Evolutionary conservation across 2,113 vertebrate genomes (phyloP).

Genomic region (Microcebus griseorufus): DNA sequence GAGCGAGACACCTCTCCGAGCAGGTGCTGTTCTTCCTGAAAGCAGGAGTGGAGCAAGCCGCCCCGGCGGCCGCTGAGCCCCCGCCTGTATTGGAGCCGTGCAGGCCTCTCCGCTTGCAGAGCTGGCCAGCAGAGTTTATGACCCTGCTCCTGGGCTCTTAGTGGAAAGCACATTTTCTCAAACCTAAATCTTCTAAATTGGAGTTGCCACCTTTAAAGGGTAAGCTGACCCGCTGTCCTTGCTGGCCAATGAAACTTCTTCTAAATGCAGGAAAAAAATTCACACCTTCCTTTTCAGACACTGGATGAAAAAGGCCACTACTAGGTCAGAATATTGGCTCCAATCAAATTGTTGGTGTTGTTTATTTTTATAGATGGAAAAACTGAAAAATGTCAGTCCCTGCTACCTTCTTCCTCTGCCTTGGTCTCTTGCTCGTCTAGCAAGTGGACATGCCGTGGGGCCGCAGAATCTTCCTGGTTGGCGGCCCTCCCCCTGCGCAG

Average conservation of each 20-base stretch:
- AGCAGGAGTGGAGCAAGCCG: background rate
- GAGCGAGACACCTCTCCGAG: background rate
- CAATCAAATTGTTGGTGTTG: background rate
- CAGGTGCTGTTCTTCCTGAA: background rate
- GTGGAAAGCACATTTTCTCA: conserved; percentile 29
- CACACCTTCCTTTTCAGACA: conserved; percentile 47
- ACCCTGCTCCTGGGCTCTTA: background rate
- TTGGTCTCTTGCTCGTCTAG: background rate
- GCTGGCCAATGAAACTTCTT: conserved; percentile 35
- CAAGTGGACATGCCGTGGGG: background rate
- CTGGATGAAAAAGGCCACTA: background rate
- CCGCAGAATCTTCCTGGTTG: background rate
- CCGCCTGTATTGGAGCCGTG: background rate
- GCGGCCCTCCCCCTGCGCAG: background rate
- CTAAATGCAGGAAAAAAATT: conserved; percentile 28
- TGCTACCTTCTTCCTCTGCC: background rate
- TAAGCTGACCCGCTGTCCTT: conserved; percentile 70
- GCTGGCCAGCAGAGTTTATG: background rate
- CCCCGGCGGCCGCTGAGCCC: background rate
- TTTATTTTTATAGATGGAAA: conserved; percentile 32
- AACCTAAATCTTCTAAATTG: conserved; percentile 75
- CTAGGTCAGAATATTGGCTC: background rate
- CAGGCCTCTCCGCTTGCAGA: background rate
- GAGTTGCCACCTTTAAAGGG: conserved; percentile 68
- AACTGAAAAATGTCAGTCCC: background rate